These are phyloP conservation scores for Sialis lutaria DNA, from an alignment of 2,888 invertebrate species.

Conservation along the genomic window DNA sequence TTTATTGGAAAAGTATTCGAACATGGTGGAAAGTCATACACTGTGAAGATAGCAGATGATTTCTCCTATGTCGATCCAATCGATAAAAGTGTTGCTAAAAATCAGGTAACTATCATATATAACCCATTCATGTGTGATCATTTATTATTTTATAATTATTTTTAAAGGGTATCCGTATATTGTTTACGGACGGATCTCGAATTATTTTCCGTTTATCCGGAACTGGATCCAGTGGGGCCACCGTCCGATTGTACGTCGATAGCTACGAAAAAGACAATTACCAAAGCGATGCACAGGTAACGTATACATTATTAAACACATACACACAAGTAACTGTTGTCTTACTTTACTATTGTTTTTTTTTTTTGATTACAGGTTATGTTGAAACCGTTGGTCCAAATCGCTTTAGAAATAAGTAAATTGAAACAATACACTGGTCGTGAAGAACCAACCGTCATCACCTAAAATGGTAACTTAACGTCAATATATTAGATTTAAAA, in stretches of 20 bases:
- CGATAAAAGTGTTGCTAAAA: slow-evolving; percentile 74
- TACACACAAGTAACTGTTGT: too few relatives aligned
- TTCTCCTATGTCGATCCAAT: slow-evolving; percentile 94
- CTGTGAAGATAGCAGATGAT: slow-evolving; percentile 72
- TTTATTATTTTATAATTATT: slow-evolving; percentile 7
- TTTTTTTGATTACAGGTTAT: slow-evolving; percentile 29
- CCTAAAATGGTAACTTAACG: slow-evolving; percentile 31
- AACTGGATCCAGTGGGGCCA: slow-evolving; percentile 96
- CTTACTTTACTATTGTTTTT: slow-evolving; percentile 1
- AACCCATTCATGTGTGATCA: slow-evolving; percentile 1
- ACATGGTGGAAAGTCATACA: slow-evolving; percentile 48
- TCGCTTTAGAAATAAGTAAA: slow-evolving; percentile 71
- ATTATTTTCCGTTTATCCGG: slow-evolving; percentile 90
- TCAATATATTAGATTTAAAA: too few relatives aligned
- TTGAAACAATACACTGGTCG: slow-evolving; percentile 75
- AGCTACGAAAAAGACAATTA: slow-evolving; percentile 70
- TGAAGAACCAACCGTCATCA: slow-evolving; percentile 88
- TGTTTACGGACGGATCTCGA: slow-evolving; percentile 90
- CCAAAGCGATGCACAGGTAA: slow-evolving; percentile 40
- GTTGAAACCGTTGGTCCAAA: slow-evolving; percentile 73
- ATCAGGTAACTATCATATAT: slow-evolving; percentile 42
- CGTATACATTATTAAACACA: neutral
- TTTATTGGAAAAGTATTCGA: slow-evolving; percentile 42
- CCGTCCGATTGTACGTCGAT: slow-evolving; percentile 90
- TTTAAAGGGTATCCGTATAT: slow-evolving; percentile 71